A percentile compares a stretch with the other conserved stretches of the same genome.
Conservation (phyloP, 1,140 invertebrate species). For the Gerris buenoi region DNA sequence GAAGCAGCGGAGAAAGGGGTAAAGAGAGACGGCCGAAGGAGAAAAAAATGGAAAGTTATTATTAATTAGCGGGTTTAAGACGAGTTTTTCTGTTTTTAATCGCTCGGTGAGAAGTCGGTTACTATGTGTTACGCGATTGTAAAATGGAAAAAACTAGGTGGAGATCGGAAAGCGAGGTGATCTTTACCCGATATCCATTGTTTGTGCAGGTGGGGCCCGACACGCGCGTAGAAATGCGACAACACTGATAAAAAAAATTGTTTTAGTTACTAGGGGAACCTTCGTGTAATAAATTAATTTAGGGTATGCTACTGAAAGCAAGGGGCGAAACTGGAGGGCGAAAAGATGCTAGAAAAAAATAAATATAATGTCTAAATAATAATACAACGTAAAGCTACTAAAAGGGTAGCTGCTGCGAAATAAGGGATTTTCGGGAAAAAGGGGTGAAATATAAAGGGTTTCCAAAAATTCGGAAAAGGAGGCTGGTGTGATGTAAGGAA, state of each 20-base stretch:
- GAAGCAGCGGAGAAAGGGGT: not conserved
- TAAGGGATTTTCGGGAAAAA: not conserved
- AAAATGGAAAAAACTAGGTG: not conserved
- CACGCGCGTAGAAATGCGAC: not conserved
- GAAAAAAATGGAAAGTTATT: not conserved
- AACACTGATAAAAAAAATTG: too few species aligned
- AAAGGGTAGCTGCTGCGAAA: not conserved
- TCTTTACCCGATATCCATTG: too few species aligned
- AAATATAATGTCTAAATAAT: not conserved
- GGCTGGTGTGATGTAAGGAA: not conserved
- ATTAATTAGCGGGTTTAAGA: not conserved
- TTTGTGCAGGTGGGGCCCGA: not conserved
- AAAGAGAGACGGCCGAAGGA: not conserved
- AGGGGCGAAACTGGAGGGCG: not conserved
- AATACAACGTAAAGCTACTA: not conserved
- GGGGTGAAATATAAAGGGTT: not conserved
- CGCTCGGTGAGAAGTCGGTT: not conserved
- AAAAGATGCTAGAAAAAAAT: not conserved
- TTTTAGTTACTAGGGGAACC: too few species aligned
- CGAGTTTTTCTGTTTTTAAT: not conserved
- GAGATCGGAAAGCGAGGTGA: too few species aligned
- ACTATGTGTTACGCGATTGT: not conserved
- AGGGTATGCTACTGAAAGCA: not conserved
- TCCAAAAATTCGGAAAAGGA: not conserved
- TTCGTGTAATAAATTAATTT: not conserved